A percentile compares a stretch with the other conserved stretches of the same genome.
phyloP scores from a whole-genome alignment of 2,888 invertebrate species.

The Xylocampa areola region DNA sequence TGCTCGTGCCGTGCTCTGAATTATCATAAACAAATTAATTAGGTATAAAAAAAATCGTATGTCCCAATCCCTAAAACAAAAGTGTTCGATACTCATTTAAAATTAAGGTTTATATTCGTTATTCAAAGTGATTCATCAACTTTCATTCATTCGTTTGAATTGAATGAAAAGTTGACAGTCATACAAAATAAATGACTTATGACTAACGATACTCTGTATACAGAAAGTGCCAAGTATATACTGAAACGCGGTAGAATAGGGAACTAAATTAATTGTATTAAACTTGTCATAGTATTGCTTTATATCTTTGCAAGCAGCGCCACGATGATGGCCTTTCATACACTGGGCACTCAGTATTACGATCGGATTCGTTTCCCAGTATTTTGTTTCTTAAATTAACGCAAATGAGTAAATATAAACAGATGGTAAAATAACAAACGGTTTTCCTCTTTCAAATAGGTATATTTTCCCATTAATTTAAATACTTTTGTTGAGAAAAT shows the following conservation, averaged over 20 bases:
- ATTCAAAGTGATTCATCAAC: constrained; percentile 52
- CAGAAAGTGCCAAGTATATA: background rate
- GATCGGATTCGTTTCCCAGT: constrained; percentile 13
- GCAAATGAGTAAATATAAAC: background rate
- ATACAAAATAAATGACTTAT: constrained; percentile 58
- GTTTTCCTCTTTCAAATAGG: background rate
- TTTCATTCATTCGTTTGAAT: constrained; percentile 51
- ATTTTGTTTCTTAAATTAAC: constrained; percentile 21
- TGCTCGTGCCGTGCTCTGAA: too few species aligned
- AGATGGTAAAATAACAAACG: background rate
- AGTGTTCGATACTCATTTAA: constrained; percentile 20
- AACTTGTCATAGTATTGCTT: too few species aligned
- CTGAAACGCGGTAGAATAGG: background rate
- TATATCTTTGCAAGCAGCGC: too few species aligned
- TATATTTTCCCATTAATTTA: constrained; percentile 6
- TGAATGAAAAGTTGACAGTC: constrained; percentile 58
- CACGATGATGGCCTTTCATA: background rate
- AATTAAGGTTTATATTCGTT: constrained; percentile 52
- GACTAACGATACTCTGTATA: constrained; percentile 54
- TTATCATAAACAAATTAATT: too few species aligned
- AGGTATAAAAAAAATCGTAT: background rate
- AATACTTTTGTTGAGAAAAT: too few species aligned
- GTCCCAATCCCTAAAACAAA: constrained; percentile 5
- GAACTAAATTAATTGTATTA: constrained; percentile 1
- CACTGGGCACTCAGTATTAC: background rate